Evolutionary conservation across 2,113 vertebrate genomes (phyloP).

Genomic region (Ageneiosus marmoratus): DNA sequence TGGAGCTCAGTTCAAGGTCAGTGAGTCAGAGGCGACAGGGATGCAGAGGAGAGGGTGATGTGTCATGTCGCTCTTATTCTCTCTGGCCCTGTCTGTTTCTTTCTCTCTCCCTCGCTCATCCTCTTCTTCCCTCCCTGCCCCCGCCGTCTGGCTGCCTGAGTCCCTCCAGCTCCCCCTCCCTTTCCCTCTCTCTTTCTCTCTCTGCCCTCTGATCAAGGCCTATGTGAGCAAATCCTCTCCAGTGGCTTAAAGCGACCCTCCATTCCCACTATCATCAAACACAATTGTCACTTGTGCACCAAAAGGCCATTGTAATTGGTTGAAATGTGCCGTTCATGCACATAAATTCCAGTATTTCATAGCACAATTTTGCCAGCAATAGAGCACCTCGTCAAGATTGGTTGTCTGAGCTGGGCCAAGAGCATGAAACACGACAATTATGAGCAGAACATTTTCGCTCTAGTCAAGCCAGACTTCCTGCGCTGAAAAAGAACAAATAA

Average conservation of each 20-base stretch:
- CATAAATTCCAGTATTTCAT: slow-evolving; percentile 54
- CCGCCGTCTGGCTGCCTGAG: slow-evolving; percentile 11
- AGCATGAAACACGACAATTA: slow-evolving; percentile 44
- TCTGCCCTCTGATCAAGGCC: slow-evolving; percentile 47
- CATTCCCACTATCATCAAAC: slow-evolving; percentile 41
- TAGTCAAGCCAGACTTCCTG: slow-evolving; percentile 39
- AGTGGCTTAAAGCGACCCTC: slow-evolving; percentile 46
- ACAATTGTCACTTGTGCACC: slow-evolving; percentile 52
- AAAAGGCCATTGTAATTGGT: slow-evolving; percentile 56
- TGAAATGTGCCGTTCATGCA: slow-evolving; percentile 46
- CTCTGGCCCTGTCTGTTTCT: slow-evolving; percentile 34
- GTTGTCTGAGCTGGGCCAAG: slow-evolving; percentile 9
- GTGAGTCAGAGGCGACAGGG: slow-evolving; percentile 68
- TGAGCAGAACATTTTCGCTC: slow-evolving; percentile 32
- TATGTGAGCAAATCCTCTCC: slow-evolving; percentile 47
- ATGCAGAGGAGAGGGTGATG: slow-evolving; percentile 66
- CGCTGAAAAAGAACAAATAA: slow-evolving; percentile 40
- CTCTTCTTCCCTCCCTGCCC: slow-evolving; percentile 17
- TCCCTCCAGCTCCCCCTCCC: slow-evolving; percentile 30
- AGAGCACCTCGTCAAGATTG: slow-evolving; percentile 25
- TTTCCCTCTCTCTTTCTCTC: slow-evolving; percentile 16
- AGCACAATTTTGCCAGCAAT: slow-evolving; percentile 21
- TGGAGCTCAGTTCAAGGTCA: slow-evolving; percentile 72
- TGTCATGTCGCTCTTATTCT: slow-evolving; percentile 68
- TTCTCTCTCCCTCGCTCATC: slow-evolving; percentile 13